These are phyloP conservation scores for Ibycter americanus DNA, from an alignment of 2,797 vertebrate genomes.

Conservation along the genomic window DNA sequence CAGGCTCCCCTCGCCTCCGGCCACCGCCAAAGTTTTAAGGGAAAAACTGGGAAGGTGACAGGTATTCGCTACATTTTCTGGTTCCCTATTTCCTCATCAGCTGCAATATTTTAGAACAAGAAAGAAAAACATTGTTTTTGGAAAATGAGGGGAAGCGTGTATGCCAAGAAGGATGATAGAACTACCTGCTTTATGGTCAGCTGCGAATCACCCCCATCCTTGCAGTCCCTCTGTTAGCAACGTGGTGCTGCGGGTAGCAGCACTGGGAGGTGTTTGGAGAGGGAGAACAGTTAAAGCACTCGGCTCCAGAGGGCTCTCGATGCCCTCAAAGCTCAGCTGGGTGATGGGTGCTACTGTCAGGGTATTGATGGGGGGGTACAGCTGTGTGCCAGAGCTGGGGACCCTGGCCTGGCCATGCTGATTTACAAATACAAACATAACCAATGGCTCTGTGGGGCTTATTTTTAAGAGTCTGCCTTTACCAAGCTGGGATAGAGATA, in stretches of 20 bases:
- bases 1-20: background rate
- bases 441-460: background rate
- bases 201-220: background rate
- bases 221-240: background rate
- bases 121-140: background rate
- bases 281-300: background rate
- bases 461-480: background rate
- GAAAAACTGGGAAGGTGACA: background rate
- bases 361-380: background rate
- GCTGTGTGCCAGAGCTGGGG: background rate
- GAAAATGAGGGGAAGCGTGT: background rate
- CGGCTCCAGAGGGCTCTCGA: fast-evolving
- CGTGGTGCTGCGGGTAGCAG: background rate
- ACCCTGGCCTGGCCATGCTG: background rate
- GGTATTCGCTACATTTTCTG: background rate
- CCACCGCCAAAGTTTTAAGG: background rate
- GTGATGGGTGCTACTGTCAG: background rate
- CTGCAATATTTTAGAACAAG: background rate
- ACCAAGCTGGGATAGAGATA: background rate
- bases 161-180: background rate
- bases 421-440: background rate
- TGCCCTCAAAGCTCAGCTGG: background rate
- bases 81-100: background rate
- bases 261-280: background rate
- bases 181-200: background rate